Evolutionary conservation across 2,797 vertebrate genomes (phyloP).

Genomic region (Vespertilio murinus): DNA sequence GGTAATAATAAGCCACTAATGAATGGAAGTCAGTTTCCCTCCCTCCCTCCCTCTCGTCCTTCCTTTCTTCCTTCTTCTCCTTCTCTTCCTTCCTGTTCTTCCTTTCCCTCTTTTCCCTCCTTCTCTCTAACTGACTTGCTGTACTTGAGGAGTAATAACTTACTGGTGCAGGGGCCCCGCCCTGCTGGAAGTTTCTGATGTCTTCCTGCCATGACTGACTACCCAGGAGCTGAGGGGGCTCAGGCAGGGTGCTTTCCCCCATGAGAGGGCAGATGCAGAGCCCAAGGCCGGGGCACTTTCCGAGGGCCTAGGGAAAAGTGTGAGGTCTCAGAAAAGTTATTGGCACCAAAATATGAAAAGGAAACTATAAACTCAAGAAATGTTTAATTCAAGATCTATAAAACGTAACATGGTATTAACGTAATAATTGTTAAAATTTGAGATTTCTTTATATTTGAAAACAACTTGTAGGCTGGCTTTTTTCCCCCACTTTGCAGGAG

Average conservation of each 20-base stretch:
- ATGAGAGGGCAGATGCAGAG: not conserved
- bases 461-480: constrained; percentile 34
- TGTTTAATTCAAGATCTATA: constrained; percentile 31
- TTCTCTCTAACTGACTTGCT: not conserved
- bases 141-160: not conserved
- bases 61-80: too few relatives aligned
- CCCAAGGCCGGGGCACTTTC: not conserved
- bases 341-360: not conserved
- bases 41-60: not conserved
- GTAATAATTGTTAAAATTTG: constrained; percentile 18
- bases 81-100: too few relatives aligned
- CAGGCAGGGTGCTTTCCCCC: not conserved
- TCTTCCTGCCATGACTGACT: not conserved
- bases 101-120: not conserved
- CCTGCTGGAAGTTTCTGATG: not conserved
- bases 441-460: constrained; percentile 61
- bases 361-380: constrained; percentile 23
- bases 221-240: not conserved
- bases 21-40: not conserved
- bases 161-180: not conserved
- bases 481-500: constrained; percentile 45
- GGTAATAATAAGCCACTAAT: not conserved
- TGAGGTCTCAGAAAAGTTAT: not conserved
- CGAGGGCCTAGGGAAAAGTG: not conserved
- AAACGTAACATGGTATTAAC: not conserved